A percentile compares a stretch with the other conserved stretches of the same genome.
phyloP scores from a whole-genome alignment of 2,888 invertebrate genomes.

The Erynnis tages region DNA sequence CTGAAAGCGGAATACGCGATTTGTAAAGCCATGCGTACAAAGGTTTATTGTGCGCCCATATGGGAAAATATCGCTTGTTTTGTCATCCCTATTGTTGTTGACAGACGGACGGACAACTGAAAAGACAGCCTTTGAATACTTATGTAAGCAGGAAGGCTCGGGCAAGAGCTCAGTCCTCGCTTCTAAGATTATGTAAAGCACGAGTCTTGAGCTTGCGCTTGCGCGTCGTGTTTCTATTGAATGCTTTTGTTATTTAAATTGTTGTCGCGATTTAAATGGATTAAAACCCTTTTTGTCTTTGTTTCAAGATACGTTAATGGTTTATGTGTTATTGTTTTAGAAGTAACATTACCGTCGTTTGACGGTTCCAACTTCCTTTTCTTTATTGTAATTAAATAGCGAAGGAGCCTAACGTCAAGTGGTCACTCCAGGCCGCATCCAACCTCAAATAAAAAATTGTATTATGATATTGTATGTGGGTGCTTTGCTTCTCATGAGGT shows the following conservation, averaged over 20 bases:
- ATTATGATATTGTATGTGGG: no score
- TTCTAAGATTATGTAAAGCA: constrained; percentile 50
- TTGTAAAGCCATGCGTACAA: constrained; percentile 58
- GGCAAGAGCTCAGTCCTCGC: constrained; percentile 39
- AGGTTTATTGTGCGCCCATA: constrained; percentile 71
- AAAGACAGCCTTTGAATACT: constrained; percentile 74
- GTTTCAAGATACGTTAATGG: background rate
- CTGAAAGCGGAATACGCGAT: constrained; percentile 47
- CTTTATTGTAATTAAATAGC: no score
- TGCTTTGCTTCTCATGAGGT: no score
- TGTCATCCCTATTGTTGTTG: constrained; percentile 73
- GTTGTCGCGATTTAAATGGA: constrained; percentile 26
- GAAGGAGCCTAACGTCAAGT: no score
- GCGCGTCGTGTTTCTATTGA: constrained; percentile 35
- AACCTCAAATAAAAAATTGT: no score
- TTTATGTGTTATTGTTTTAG: background rate
- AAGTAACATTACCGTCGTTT: no score
- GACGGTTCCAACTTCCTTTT: no score
- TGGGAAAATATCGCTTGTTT: constrained; percentile 78
- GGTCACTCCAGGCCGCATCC: no score
- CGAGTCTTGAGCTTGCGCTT: constrained; percentile 33
- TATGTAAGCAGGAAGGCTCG: constrained; percentile 54
- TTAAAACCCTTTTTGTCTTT: constrained; percentile 3
- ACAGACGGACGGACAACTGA: constrained; percentile 77
- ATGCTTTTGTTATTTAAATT: constrained; percentile 36